Conservation (phyloP, 2,888 invertebrate species). For the Netelia virgata region DNA sequence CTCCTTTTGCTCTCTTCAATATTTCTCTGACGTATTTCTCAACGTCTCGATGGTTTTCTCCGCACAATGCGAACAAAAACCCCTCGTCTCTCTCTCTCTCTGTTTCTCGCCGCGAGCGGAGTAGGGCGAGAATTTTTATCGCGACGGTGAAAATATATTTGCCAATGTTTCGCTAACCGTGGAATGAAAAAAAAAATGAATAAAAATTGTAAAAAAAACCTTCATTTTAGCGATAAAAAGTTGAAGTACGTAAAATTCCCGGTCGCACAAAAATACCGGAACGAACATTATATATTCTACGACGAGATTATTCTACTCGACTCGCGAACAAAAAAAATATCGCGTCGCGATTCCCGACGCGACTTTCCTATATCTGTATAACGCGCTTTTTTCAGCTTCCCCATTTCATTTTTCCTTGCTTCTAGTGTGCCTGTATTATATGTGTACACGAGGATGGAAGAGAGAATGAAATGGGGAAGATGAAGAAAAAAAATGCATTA, state of each 20-base stretch:
- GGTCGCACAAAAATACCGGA: background rate
- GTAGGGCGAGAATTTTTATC: constrained; percentile 29
- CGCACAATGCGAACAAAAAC: constrained; percentile 9
- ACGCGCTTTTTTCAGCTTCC: too few relatives aligned
- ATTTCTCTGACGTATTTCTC: constrained; percentile 11
- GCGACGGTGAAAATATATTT: constrained; percentile 1
- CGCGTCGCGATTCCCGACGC: background rate
- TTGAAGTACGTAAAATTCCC: constrained; percentile 15
- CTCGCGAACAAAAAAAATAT: background rate
- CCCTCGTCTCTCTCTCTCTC: background rate
- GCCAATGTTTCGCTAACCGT: background rate
- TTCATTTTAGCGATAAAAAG: background rate
- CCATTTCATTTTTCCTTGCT: too few relatives aligned
- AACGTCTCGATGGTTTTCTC: background rate
- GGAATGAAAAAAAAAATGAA: background rate
- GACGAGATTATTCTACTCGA: background rate
- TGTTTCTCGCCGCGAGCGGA: background rate
- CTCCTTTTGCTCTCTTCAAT: constrained; percentile 53
- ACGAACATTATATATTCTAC: background rate
- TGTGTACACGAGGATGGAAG: constrained; percentile 10
- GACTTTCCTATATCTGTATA: background rate
- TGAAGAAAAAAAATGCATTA: constrained; percentile 78
- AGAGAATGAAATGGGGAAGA: constrained; percentile 37
- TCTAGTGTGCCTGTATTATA: background rate
- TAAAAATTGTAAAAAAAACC: too few relatives aligned